These are phyloP conservation scores for Halcyon badia DNA, from an alignment of 2,797 vertebrate species.

Conservation along the genomic window DNA sequence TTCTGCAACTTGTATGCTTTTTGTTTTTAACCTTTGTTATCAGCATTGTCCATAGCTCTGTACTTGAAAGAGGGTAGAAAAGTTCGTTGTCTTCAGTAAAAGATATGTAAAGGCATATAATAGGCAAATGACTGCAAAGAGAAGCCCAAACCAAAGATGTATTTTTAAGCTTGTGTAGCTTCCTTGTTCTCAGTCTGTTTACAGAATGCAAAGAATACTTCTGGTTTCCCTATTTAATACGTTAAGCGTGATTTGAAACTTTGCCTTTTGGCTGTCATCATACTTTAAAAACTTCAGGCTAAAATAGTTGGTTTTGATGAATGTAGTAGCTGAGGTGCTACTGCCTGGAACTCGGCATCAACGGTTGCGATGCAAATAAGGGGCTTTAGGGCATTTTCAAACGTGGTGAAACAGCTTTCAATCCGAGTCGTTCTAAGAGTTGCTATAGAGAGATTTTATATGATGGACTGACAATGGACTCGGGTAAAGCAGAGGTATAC, in stretches of 20 bases:
- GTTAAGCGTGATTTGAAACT: not conserved
- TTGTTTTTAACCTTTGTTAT: not conserved
- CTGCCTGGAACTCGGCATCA: not conserved
- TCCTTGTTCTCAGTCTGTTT: not conserved
- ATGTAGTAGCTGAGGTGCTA: not conserved
- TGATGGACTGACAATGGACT: not conserved
- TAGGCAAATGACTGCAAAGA: not conserved
- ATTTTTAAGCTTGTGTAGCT: not conserved
- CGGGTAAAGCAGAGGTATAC: not conserved
- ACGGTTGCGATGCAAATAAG: not conserved
- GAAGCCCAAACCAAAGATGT: not conserved
- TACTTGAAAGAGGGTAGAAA: not conserved
- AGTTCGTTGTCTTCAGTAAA: not conserved
- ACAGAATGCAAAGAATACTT: not conserved
- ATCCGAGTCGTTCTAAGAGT: not conserved
- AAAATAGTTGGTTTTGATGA: not conserved
- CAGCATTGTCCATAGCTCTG: not conserved
- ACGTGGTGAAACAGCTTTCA: not conserved
- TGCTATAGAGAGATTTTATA: not conserved
- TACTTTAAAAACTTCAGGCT: not conserved
- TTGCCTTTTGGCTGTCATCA: not conserved
- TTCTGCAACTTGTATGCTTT: not conserved
- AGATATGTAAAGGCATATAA: not conserved
- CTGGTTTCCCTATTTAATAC: not conserved
- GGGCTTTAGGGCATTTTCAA: not conserved